Evolutionary conservation across 2,888 invertebrate genomes (phyloP), one percentile per base, ranked within the genome.

Genomic region (Metacarcinus magister): DNA sequence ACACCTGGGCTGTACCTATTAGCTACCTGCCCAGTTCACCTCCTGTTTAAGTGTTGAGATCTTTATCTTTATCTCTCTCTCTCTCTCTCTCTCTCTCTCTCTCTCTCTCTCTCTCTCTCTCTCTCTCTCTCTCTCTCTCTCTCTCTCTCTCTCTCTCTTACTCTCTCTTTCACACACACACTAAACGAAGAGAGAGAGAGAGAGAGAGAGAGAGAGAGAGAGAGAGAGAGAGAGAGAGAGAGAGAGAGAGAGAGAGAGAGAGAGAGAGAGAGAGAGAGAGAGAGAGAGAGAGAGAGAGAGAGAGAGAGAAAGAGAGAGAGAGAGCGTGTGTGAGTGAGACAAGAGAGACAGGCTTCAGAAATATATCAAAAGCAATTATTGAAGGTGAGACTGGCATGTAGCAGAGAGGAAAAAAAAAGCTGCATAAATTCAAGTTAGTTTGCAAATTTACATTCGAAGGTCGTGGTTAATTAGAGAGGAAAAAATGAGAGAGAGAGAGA

Each of bases 21-120:
- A 67, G n/a, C n/a, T 67, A 67, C 67, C 67, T 67, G 67, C 67
- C 67, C 67, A 67, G 23, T 67, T 67, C 67, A 67, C 67, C 67
- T n/a, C 67, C 19, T 67, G 67, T 67, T n/a, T 67, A 90, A 13
- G 19, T 54, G 54, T 54, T 19, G 44, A 67, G 67, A 67, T 67
- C 23, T n/a, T n/a, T 67, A 67, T 67, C 67, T 1, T n/a, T n/a
- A n/a, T n/a, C n/a, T n/a, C n/a, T n/a, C n/a, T n/a, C n/a, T n/a
- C n/a, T n/a, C n/a, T n/a, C n/a, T n/a, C n/a, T n/a, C n/a, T n/a
- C n/a, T n/a, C n/a, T n/a, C n/a, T n/a, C n/a, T n/a, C n/a, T n/a
- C n/a, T n/a, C n/a, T n/a, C n/a, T n/a, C n/a, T 54, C 54, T 54
- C 16, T 13, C 54, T 1, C 1, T 10, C 54, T 13, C 54, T 13